phyloP scores from a whole-genome alignment of 2,888 invertebrate species.

The Nemotelus nigrinus region DNA sequence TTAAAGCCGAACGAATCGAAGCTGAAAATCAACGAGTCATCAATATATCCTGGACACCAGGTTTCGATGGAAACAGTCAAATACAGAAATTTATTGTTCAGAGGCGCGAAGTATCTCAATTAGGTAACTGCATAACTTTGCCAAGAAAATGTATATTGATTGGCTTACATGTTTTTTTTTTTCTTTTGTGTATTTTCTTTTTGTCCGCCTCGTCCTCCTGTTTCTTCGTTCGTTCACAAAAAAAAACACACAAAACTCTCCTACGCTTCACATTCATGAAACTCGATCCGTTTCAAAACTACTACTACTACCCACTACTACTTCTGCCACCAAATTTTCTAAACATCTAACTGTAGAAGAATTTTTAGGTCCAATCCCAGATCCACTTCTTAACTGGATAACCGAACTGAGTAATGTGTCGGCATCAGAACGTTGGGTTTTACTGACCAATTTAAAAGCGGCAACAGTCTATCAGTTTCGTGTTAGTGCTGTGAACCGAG shows the following conservation, averaged over 20 bases:
- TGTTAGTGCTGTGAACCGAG: conserved; percentile 95
- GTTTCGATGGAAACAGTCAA: conserved; percentile 97
- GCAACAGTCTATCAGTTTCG: conserved; percentile 96
- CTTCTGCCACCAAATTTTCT: conserved; percentile 23
- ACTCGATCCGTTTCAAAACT: conserved; percentile 45
- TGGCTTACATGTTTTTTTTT: conserved; percentile 45
- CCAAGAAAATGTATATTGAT: conserved; percentile 16
- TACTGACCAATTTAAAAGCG: conserved; percentile 88
- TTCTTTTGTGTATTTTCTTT: conserved; percentile 39
- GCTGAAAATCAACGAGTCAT: conserved; percentile 78
- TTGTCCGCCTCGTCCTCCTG: conserved; percentile 40
- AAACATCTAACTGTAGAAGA: conserved; percentile 62
- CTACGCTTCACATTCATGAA: conserved; percentile 46
- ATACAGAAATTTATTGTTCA: conserved; percentile 93
- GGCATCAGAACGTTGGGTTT: conserved; percentile 78
- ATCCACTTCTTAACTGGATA: conserved; percentile 87
- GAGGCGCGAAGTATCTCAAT: conserved; percentile 86
- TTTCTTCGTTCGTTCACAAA: conserved; percentile 17
- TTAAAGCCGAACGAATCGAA: conserved; percentile 77
- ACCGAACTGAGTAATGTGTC: conserved; percentile 89
- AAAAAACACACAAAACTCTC: conserved; percentile 35
- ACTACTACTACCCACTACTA: conserved; percentile 12
- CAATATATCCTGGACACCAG: conserved; percentile 93
- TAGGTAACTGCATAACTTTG: conserved; percentile 70
- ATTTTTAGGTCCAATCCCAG: conserved; percentile 83